A percentile compares a stretch with the other conserved stretches of the same genome.
phyloP scores from a whole-genome alignment of 2,113 vertebrate species.

The Trichomycterus rosablanca region DNA sequence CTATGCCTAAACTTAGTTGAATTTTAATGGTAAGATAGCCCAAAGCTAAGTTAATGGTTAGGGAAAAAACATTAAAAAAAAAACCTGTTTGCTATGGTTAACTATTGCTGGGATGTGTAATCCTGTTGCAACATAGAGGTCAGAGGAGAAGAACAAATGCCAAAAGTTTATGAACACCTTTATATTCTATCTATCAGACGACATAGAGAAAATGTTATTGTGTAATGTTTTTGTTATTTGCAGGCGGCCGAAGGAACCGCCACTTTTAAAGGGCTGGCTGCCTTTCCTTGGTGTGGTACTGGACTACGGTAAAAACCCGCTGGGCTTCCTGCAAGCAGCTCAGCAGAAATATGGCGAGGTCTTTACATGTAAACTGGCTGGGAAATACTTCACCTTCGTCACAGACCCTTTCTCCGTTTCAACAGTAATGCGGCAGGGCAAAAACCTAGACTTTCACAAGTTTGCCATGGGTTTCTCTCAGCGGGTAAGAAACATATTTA shows the following conservation, averaged over 20 bases:
- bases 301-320: conserved; percentile 48
- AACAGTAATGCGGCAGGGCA: conserved; percentile 47
- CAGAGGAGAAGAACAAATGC: too few species aligned
- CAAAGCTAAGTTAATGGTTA: too few species aligned
- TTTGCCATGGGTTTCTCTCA: conserved; percentile 47
- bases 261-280: conserved; percentile 50
- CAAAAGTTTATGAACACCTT: too few species aligned
- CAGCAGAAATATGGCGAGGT: conserved; percentile 45
- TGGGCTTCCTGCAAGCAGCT: conserved; percentile 44
- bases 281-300: conserved; percentile 52
- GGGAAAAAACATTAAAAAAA: too few species aligned
- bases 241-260: conserved; percentile 48
- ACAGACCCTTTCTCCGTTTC: conserved; percentile 54
- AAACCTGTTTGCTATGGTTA: too few species aligned
- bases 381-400: conserved; percentile 54
- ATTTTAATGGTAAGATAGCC: too few species aligned
- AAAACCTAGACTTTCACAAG: conserved; percentile 51
- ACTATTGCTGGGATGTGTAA: too few species aligned
- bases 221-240: not conserved
- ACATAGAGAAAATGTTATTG: too few species aligned
- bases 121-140: too few species aligned
- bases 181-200: too few species aligned
- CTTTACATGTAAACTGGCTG: conserved; percentile 54
- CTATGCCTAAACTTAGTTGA: too few species aligned
- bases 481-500: conserved; percentile 37